Evolutionary conservation across 2,113 vertebrate genomes (phyloP).

Genomic region (Natator depressus): DNA sequence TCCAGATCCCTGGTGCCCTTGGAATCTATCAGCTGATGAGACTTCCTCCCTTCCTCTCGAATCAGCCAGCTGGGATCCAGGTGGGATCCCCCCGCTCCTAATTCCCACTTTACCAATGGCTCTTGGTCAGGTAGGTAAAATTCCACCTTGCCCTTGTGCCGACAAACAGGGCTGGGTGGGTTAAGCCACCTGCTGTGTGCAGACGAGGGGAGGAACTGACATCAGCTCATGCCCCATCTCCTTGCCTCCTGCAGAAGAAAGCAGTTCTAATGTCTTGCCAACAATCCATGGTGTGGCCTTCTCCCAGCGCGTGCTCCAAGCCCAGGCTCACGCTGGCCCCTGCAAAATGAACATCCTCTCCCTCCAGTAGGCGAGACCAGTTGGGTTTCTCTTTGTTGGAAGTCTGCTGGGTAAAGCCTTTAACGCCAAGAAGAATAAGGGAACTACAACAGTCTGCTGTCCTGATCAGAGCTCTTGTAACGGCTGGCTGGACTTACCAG

Average conservation of each 20-base stretch:
- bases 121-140: background rate
- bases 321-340: too few relatives aligned
- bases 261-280: background rate
- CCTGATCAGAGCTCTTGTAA: background rate
- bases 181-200: background rate
- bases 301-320: too few relatives aligned
- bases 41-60: background rate
- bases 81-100: background rate
- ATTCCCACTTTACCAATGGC: background rate
- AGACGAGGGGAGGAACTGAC: background rate
- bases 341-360: background rate
- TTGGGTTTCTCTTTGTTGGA: background rate
- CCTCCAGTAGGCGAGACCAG: background rate
- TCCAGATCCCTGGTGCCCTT: background rate
- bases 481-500: background rate
- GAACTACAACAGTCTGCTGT: background rate
- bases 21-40: background rate
- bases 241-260: too few relatives aligned
- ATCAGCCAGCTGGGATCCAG: background rate
- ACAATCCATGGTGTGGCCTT: background rate
- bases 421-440: background rate
- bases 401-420: background rate
- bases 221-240: too few relatives aligned
- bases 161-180: background rate
- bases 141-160: background rate